Evolutionary conservation across 64 coral and sea anemone genomes (phyloP).

Genomic region (Actinia tenebrosa): DNA sequence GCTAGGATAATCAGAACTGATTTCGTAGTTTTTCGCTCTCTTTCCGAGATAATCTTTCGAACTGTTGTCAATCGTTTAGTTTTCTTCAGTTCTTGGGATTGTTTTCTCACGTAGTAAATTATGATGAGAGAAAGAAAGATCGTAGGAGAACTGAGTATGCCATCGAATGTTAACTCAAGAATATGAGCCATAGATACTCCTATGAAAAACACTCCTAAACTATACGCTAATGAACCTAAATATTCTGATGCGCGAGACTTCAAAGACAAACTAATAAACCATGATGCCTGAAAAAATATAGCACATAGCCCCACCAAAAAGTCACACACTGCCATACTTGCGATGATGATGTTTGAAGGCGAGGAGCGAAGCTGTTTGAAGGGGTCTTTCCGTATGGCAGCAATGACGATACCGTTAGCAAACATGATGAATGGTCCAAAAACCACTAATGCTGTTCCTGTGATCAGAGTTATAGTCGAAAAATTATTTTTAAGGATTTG

Average conservation of each 20-base stretch:
- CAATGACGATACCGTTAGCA: neutral
- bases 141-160: too few relatives aligned
- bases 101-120: neutral
- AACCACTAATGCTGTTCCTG: neutral
- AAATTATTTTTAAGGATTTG: neutral
- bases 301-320: neutral
- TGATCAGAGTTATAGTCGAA: neutral
- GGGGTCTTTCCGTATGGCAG: constrained; percentile 3
- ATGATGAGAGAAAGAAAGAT: neutral
- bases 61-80: neutral
- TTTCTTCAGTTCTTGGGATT: neutral
- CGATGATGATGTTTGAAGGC: neutral
- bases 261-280: neutral
- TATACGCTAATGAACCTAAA: neutral
- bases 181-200: neutral
- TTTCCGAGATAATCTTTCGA: neutral
- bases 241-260: neutral
- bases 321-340: constrained; percentile 6
- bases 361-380: constrained; percentile 15
- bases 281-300: neutral
- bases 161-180: neutral
- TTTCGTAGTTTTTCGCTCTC: constrained; percentile 9
- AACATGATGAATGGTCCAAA: neutral
- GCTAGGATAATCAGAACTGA: neutral
- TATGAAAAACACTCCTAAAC: neutral